Base-by-base conservation (phyloP, 2,113 vertebrate genomes). In the human (Homo sapiens) region DNA sequence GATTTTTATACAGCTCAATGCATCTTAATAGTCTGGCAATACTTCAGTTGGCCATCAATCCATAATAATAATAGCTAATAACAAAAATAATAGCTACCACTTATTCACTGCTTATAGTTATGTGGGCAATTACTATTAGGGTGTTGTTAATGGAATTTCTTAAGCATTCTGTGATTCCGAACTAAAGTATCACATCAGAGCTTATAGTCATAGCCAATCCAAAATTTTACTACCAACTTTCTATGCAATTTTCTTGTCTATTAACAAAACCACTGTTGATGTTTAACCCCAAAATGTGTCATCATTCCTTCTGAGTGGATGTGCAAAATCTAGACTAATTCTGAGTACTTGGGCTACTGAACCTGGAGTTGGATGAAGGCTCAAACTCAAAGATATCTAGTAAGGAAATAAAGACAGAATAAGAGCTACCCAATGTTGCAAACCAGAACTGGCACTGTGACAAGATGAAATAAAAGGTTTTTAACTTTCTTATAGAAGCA, bases 381-480 rank as follows among this genome's bases (percentile, higher is more conserved):
- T 95, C 70, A 50, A 23, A 75, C 30, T 66, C 45, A 78, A 79
- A 73, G 82, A 75, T 59, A 80, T 38, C 61, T 85, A 64, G 12
- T 90, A 83, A 66, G 38, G 23, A 97, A 61, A 32, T 61, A 92
- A 84, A 80, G 68, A 57, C 57, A 89, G n/a, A 79, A 76, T 27
- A 90, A 55, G 66, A 50, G 22, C 52, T 57, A 72, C 32, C 40
- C 6, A 55, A 43, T n/a, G 40, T 73, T n/a, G 48, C 17, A 90
- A 96, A 93, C 25, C 35, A 83, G 25, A 96, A 52, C 0, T 52
- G 43, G 84, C 73, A 70, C 27, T 70, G 23, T n/a, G 11, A 30
- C 22, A 59, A 83, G 30, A 89, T 72, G 70, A 85, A 80, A 94
- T 4, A 55, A 90, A 94, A 80, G 32, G 50, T 38, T 83, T 61